phyloP scores from a whole-genome alignment of 2,888 invertebrate species.

The Ectemnius cavifrons region DNA sequence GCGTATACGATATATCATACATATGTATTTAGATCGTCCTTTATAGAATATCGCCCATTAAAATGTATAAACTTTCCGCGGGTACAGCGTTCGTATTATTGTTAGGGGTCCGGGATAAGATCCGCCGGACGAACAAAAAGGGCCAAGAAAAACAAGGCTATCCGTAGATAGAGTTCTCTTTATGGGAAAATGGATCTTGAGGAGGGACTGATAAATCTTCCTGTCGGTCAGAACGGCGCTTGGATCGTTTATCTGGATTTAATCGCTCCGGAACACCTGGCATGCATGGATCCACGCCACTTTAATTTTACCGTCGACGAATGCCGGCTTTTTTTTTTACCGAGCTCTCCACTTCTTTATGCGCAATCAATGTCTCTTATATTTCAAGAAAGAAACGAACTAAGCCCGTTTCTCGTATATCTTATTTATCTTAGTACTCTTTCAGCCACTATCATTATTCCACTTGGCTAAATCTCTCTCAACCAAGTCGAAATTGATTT shows the following conservation, averaged over 20 bases:
- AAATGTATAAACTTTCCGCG: constrained; percentile 27
- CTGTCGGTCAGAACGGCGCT: constrained; percentile 57
- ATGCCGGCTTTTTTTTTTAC: constrained; percentile 38
- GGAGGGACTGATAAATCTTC: constrained; percentile 59
- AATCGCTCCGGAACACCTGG: constrained; percentile 57
- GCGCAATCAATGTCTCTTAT: not conserved
- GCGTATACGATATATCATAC: no score
- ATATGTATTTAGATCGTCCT: not conserved
- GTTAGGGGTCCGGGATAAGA: constrained; percentile 9
- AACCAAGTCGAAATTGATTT: no score
- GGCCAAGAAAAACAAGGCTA: constrained; percentile 39
- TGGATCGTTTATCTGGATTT: constrained; percentile 62
- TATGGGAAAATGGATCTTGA: constrained; percentile 55
- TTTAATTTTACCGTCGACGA: constrained; percentile 47
- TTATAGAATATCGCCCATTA: not conserved
- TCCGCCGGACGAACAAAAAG: constrained; percentile 24
- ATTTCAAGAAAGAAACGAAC: not conserved
- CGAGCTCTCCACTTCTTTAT: constrained; percentile 21
- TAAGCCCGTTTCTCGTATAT: no score
- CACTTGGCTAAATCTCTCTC: no score
- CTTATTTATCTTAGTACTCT: no score
- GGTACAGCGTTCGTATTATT: constrained; percentile 12
- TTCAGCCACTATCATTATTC: no score
- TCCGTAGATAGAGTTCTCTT: constrained; percentile 50
- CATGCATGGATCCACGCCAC: constrained; percentile 50